A percentile compares a stretch with the other conserved stretches of the same genome.
These are phyloP conservation scores for Florisuga fusca DNA, from an alignment of 2,797 vertebrate species.

Conservation along the genomic window DNA sequence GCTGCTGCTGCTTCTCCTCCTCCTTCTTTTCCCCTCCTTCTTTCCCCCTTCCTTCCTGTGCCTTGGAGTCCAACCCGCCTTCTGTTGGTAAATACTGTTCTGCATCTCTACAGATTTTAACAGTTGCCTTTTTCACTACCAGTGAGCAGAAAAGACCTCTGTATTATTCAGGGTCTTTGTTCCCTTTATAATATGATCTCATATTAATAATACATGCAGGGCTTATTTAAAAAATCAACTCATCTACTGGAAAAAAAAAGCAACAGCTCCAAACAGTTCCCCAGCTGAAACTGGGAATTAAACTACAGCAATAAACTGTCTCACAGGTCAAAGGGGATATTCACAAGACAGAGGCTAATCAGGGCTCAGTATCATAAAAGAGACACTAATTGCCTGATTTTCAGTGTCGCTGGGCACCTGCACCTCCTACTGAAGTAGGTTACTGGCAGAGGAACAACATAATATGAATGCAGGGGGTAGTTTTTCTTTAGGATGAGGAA, in stretches of 20 bases:
- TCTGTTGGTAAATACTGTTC: background rate
- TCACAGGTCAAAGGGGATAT: constrained; percentile 29
- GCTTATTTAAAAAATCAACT: constrained; percentile 58
- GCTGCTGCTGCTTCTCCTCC: background rate
- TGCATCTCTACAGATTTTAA: background rate
- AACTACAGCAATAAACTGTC: constrained; percentile 40
- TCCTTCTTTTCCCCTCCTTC: background rate
- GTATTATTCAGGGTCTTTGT: background rate
- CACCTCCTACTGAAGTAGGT: background rate
- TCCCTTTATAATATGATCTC: constrained; percentile 13
- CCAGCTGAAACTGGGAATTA: constrained; percentile 42
- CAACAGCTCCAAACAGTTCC: constrained; percentile 17
- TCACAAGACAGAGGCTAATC: constrained; percentile 53
- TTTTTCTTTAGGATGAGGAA: background rate
- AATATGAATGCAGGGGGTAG: background rate
- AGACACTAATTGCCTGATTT: constrained; percentile 52
- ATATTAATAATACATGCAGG: constrained; percentile 63
- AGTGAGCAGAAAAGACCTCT: background rate
- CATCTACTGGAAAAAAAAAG: background rate
- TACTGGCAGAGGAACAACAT: background rate
- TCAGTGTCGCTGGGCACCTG: constrained; percentile 22
- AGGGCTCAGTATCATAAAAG: constrained; percentile 21
- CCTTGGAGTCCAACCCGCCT: background rate
- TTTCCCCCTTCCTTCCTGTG: background rate
- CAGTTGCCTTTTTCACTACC: background rate